phyloP scores from a whole-genome alignment of 2,888 invertebrate species.

The Noctua janthina region DNA sequence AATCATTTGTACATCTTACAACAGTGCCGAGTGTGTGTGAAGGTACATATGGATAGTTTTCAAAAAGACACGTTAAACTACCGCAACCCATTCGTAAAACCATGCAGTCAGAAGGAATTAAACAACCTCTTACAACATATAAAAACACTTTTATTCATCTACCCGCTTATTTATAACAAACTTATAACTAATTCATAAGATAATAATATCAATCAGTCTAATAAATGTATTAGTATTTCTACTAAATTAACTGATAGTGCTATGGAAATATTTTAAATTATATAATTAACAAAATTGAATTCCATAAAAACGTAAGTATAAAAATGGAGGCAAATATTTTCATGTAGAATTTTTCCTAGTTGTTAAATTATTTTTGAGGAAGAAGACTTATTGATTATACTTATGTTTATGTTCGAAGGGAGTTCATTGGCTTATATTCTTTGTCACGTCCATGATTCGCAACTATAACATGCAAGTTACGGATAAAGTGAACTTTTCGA shows the following conservation, averaged over 20 bases:
- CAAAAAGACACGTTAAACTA: neutral
- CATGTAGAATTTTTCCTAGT: neutral
- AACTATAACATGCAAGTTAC: neutral
- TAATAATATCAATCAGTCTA: slow-evolving; percentile 61
- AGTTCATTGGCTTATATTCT: neutral
- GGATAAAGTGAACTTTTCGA: neutral
- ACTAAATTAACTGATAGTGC: slow-evolving; percentile 29
- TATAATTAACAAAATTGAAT: neutral
- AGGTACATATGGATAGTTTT: neutral
- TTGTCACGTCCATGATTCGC: neutral
- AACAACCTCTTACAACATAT: slow-evolving; percentile 26
- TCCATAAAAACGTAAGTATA: neutral
- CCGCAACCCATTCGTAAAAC: neutral
- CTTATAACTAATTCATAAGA: slow-evolving; percentile 55
- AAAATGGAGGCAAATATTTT: neutral
- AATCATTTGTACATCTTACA: neutral
- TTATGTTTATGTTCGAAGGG: neutral
- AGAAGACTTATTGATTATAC: neutral
- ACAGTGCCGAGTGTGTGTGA: neutral
- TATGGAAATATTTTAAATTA: neutral
- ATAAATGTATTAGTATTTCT: slow-evolving; percentile 34
- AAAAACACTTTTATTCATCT: slow-evolving; percentile 55
- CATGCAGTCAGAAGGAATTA: no score
- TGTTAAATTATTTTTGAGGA: neutral
- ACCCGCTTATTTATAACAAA: slow-evolving; percentile 56